Base-by-base conservation (phyloP, 1,140 invertebrate genomes). In the Papilio aristodemus region DNA sequence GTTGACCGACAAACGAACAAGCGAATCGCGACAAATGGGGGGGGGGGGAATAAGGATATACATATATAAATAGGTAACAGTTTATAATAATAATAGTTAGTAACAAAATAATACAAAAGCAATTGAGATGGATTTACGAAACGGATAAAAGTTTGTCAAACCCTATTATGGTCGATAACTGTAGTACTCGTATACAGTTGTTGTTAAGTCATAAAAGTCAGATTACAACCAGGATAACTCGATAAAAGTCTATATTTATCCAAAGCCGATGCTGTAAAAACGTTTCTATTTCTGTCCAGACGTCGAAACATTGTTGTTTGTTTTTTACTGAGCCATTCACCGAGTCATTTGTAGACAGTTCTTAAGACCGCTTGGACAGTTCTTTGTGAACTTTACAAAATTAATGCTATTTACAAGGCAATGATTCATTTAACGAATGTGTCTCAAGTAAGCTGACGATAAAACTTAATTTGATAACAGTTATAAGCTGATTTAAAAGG, bases 201-300 rank as follows among this genome's bases (percentile, higher is more conserved):
- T 39, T 64, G 13, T 25, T 43, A 64, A 41, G 62, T 22, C 39
- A 62, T 62, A 62, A 62, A 62, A 19, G 36, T 14, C 27, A 22
- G 39, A 64, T 64, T 64, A 43, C 43, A 19, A n/a, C 39, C 10
- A 54, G 22, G 62, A 41, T 64, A 63, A 43, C 50, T 63, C 39
- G 25, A 63, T 22, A 70, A 58, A 54, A 43, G 17, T 27, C 25
- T 64, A 66, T 36, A 32, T 58, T 43, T 39, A 43, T 27, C 37
- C 39, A 58, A 58, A 58, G 69, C 37, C 25, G 43, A 43, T 64
- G 57, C 68, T 71, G 58, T 71, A 68, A 71, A 71, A 71, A 59
- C 57, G 59, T 43, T 7, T 71, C 46, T 71, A 68, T 68, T 68
- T 71, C 62, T 64, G 39, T 64, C 39, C 37, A 4, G 25, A 11